Base-by-base conservation (phyloP, 2,797 vertebrate genomes). In the Paratrypauchen microcephalus region DNA sequence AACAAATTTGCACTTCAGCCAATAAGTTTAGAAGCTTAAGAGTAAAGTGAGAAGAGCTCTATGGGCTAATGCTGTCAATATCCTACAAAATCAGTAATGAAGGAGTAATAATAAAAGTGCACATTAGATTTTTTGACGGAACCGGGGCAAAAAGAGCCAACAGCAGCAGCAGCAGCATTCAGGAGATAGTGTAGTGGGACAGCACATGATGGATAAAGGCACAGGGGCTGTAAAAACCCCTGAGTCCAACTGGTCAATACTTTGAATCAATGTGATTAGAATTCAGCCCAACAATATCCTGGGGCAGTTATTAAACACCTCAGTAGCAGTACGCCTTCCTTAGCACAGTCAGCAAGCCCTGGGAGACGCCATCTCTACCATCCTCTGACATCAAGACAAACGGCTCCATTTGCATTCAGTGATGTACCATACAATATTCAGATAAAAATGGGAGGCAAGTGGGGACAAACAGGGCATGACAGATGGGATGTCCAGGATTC, bases 181-280 rank as follows among this genome's bases (percentile, higher is more conserved):
- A 75, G 78, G 69, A 59, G 78, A 75, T 56, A 72, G 52, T 54
- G 77, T 26, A 61, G 73, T 69, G 60, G 70, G 61, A 72, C 30
- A 68, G 60, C 6, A 41, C 67, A 83, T 87, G 87, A 92, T 80
- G 85, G 73, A 91, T 85, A 85, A 69, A 65, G 66, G 76, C 66
- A 73, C 57, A 77, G 69, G 67, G 72, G 66, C 69, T 67, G 68
- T 83, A 86, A 87, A 88, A 81, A 62, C 36, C 66, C 71, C 57
- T 26, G 73, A 61, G 80, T 82, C 75, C 66, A 24, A n/a, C 68
- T 67, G 76, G 74, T 91, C 91, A 90, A 91, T 91, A 85, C 68
- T 62, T 80, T 84, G 76, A 89, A 91, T 91, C 87, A 89, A 89
- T 91, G 80, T 85, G 82, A 91, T 90, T 89, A 89, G 84, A 91